Conservation (phyloP, 2,888 invertebrate genomes). For the Cenopis cana region DNA sequence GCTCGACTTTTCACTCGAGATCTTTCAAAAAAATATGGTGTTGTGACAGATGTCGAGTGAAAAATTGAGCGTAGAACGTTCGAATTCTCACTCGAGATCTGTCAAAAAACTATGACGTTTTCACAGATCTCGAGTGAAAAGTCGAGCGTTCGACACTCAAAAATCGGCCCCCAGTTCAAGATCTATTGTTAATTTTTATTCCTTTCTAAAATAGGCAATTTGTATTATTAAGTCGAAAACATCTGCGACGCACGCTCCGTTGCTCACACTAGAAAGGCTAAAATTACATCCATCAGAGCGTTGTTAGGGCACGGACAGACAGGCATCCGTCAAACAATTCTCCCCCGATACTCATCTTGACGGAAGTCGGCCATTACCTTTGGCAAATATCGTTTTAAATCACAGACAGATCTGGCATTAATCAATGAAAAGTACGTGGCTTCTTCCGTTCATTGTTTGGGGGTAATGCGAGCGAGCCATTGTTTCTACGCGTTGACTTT, state of each 20-base stretch:
- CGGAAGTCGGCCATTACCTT: constrained; percentile 65
- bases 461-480: constrained; percentile 56
- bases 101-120: too few relatives aligned
- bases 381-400: constrained; percentile 62
- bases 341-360: constrained; percentile 56
- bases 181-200: constrained; percentile 50
- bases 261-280: constrained; percentile 56
- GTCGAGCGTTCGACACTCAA: too few relatives aligned
- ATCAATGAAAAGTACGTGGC: constrained; percentile 69
- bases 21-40: too few relatives aligned
- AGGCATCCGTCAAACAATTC: constrained; percentile 57
- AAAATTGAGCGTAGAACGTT: too few relatives aligned
- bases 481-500: constrained; percentile 60
- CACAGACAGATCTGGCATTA: constrained; percentile 66
- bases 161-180: too few relatives aligned
- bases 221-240: constrained; percentile 59
- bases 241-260: constrained; percentile 59
- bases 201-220: constrained; percentile 60
- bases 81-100: too few relatives aligned
- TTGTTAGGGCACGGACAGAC: constrained; percentile 55
- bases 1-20: too few relatives aligned
- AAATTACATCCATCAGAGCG: constrained; percentile 57
- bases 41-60: too few relatives aligned
- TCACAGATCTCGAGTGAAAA: too few relatives aligned
- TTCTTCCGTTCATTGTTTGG: constrained; percentile 75